These are phyloP conservation scores for Melanaphis sacchari DNA, from an alignment of 1,140 invertebrate species.

Conservation along the genomic window DNA sequence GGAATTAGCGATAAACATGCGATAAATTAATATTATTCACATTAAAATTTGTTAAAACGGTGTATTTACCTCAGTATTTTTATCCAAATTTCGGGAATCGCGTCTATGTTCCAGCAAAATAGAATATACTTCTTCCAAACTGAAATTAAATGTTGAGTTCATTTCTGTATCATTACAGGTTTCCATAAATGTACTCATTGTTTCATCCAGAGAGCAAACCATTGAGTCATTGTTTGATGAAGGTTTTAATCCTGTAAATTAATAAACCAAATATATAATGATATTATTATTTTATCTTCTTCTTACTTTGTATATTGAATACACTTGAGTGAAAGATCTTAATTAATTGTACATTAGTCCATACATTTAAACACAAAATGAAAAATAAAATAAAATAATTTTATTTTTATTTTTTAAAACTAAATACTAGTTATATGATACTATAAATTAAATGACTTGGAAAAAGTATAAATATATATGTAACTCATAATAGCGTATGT, in stretches of 20 bases:
- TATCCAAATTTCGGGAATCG: slow-evolving; percentile 58
- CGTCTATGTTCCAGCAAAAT: slow-evolving; percentile 60
- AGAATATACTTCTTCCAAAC: slow-evolving; percentile 60
- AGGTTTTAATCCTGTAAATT: slow-evolving; percentile 15
- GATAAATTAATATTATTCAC: background rate
- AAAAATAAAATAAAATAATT: no score
- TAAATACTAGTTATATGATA: background rate
- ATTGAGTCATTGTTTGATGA: slow-evolving; percentile 40
- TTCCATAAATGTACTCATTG: slow-evolving; percentile 52
- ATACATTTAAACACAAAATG: background rate
- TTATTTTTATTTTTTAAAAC: background rate
- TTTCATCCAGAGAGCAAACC: slow-evolving; percentile 53
- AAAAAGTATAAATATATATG: background rate
- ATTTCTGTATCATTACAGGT: slow-evolving; percentile 59
- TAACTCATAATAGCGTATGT: background rate
- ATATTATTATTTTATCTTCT: background rate
- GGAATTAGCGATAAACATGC: background rate
- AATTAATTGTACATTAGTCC: background rate
- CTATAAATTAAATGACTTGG: background rate
- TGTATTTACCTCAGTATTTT: slow-evolving; percentile 57
- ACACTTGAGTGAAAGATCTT: background rate
- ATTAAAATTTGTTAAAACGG: background rate
- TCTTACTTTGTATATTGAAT: background rate
- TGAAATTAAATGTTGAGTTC: slow-evolving; percentile 61
- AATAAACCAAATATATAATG: background rate